Conservation (phyloP, 2,113 vertebrate species). For the Corythornis cristatus region DNA sequence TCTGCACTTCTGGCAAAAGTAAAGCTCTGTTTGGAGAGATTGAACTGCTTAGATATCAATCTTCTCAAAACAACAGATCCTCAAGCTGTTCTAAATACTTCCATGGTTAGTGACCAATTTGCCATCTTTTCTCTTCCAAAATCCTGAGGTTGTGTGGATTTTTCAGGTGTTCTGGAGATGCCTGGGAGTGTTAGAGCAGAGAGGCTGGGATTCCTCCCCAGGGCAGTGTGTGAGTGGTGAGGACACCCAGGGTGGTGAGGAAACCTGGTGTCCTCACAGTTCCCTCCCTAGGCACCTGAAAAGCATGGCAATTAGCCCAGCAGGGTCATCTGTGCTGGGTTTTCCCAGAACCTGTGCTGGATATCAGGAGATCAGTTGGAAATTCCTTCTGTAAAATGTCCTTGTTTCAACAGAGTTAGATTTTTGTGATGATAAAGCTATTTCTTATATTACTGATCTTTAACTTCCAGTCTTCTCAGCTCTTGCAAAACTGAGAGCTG, state of each 20-base stretch:
- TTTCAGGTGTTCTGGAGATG: not conserved
- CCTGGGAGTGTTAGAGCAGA: not conserved
- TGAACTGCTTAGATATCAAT: not conserved
- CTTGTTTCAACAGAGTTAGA: not conserved
- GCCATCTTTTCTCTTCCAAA: not conserved
- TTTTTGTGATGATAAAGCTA: not conserved
- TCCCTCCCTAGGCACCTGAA: not conserved
- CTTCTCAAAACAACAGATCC: not conserved
- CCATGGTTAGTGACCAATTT: not conserved
- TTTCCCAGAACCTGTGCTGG: not conserved
- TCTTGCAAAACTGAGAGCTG: not conserved
- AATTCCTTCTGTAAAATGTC: not conserved
- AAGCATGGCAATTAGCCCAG: not conserved
- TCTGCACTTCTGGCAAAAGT: not conserved
- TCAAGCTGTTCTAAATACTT: not conserved
- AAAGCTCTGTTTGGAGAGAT: not conserved
- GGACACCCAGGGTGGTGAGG: not conserved
- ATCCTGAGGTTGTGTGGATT: accelerated
- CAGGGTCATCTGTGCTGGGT: not conserved
- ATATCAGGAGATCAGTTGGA: not conserved
- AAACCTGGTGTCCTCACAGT: not conserved
- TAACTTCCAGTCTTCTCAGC: not conserved
- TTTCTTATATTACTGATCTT: not conserved
- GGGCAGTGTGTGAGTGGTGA: not conserved
- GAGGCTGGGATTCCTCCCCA: not conserved